A percentile compares a stretch with the other conserved stretches of the same genome.
These are phyloP conservation scores for Anoplophora glabripennis DNA, from an alignment of 1,140 invertebrate genomes.

Conservation along the genomic window DNA sequence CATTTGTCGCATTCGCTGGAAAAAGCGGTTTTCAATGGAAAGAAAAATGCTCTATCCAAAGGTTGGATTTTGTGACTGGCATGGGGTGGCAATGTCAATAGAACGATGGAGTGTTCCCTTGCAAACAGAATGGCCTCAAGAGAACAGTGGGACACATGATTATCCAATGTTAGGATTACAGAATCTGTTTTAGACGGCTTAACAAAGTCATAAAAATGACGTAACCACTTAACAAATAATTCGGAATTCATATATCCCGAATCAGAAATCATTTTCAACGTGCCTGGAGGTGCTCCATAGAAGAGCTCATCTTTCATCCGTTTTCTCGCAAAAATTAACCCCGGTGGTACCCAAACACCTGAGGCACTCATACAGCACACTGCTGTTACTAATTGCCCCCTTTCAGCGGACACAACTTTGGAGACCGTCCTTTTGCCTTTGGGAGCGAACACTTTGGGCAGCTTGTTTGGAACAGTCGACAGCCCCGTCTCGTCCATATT, in stretches of 20 bases:
- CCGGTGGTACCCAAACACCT: conserved; percentile 6
- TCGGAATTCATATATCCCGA: neutral
- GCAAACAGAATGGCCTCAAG: too few relatives aligned
- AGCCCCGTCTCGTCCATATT: conserved; percentile 7
- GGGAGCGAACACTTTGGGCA: conserved; percentile 2
- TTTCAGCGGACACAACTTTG: conserved; percentile 46
- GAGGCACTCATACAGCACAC: conserved; percentile 38
- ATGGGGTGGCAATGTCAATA: too few relatives aligned
- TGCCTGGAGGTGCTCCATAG: neutral
- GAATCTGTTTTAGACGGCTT: neutral
- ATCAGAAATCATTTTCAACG: neutral
- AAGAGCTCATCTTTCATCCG: neutral
- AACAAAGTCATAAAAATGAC: conserved; percentile 1
- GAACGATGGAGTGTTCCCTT: too few relatives aligned
- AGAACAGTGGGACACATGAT: too few relatives aligned
- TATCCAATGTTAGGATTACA: neutral
- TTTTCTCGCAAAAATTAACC: neutral
- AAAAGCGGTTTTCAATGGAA: too few relatives aligned
- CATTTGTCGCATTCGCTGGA: too few relatives aligned
- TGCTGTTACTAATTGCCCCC: conserved; percentile 41
- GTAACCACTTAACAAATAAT: neutral
- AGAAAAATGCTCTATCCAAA: too few relatives aligned
- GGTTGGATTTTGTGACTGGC: too few relatives aligned
- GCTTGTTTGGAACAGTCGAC: neutral
- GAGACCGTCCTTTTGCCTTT: conserved; percentile 45